A percentile compares a stretch with the other conserved stretches of the same genome.
phyloP scores from a whole-genome alignment of 2,113 vertebrate genomes.

The Castor canadensis region DNA sequence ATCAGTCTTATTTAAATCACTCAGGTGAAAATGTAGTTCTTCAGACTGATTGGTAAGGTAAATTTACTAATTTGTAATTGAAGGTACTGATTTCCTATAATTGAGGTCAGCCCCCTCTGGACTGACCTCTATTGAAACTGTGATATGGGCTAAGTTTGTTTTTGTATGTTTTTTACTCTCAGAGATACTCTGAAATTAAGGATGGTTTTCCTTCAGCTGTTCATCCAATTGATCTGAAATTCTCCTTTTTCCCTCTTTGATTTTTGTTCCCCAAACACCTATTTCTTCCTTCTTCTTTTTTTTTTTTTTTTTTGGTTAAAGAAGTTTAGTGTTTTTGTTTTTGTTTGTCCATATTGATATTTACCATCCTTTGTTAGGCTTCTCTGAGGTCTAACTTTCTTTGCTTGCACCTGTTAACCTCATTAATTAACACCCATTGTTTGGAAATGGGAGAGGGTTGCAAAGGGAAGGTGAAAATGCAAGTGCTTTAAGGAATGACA shows the following conservation, averaged over 20 bases:
- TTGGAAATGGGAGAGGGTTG: conserved; percentile 20
- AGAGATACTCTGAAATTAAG: not conserved
- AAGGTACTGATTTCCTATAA: not conserved
- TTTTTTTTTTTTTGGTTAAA: not conserved
- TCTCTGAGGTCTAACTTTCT: not conserved
- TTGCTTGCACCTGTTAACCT: not conserved
- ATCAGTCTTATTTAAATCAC: not conserved
- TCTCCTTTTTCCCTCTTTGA: not conserved
- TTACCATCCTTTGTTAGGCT: not conserved
- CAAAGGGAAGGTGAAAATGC: not conserved
- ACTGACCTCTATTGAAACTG: not conserved
- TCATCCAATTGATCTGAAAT: not conserved
- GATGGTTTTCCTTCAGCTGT: not conserved
- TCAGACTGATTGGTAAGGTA: not conserved
- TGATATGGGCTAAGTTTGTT: not conserved
- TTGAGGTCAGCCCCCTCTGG: not conserved
- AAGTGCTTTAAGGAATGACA: conserved; percentile 18
- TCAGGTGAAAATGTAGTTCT: conserved; percentile 2
- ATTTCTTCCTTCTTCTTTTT: not conserved
- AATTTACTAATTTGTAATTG: conserved; percentile 39
- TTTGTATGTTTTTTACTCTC: not conserved
- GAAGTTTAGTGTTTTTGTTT: not conserved
- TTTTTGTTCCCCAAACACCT: not conserved
- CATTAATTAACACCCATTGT: not conserved
- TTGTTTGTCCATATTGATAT: not conserved